Evolutionary conservation across 2,113 vertebrate species (phyloP), one percentile per base, ranked within the genome.

Genomic region (Dascyllus trimaculatus): DNA sequence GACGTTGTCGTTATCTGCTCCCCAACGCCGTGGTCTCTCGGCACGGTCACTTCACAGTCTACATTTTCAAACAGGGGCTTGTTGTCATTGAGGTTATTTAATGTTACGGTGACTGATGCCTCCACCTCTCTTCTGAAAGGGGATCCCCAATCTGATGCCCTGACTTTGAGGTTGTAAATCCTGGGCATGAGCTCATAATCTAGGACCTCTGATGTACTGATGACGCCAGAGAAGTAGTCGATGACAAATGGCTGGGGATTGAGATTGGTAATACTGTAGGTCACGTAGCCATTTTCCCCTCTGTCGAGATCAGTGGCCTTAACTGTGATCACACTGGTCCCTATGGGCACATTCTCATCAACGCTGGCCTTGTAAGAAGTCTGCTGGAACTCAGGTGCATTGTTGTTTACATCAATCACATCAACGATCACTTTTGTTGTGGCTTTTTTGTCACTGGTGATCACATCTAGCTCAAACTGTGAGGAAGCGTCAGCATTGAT

Each of bases 151-250:
- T 99, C 98, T 0, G 98, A 99, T 0, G 97, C 97, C 1, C 98
- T 94, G 43, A 99, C 93, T 90, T 95, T 95, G 25, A 99, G 93
- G 63, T 89, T 96, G 80, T 99, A 99, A 88, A 99, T 94, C 60
- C 98, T 97, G 3, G 98, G 97, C 97, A 99, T 98, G 71, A 99
- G 86, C 73, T 99, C 98, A 77, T 99, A 99, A 95, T 99, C 97
- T 71, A 99, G 82, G 25, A 93, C 91, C 87, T 97, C 96, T 0
- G 96, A 95, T n/a, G 96, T 99, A 72, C 95, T 97, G 91, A 99
- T 95, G 18, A 96, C 89, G 17, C 98, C 98, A 3, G 93, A 96
- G 88, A 99, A 99, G 86, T 97, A 96, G 91, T 99, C 94, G 8
- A 99, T 97, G 57, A 93, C 94, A 86, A 99, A 99, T 0, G 97